A percentile compares a stretch with the other conserved stretches of the same genome.
These are phyloP conservation scores for Acanthosepion lycidas DNA, from an alignment of 2,888 invertebrate genomes.

Conservation along the genomic window DNA sequence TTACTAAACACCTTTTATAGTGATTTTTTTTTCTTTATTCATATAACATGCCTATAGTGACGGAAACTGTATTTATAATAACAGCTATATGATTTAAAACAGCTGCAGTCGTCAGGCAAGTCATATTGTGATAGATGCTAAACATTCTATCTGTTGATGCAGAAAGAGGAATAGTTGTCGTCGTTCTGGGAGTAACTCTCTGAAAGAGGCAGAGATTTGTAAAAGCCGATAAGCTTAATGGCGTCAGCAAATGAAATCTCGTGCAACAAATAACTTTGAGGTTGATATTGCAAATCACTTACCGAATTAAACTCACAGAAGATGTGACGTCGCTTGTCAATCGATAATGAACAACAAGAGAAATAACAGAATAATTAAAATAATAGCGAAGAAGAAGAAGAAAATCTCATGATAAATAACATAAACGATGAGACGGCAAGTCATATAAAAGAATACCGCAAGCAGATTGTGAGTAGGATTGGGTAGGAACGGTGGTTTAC, in stretches of 20 bases:
- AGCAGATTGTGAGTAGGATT: neutral
- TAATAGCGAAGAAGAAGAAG: neutral
- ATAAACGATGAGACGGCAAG: neutral
- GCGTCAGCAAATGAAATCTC: neutral
- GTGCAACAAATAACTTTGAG: neutral
- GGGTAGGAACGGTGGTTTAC: too few relatives aligned
- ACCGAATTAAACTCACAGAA: neutral
- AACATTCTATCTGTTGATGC: too few relatives aligned
- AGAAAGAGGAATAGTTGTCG: neutral
- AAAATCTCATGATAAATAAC: neutral
- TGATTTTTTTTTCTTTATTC: too few relatives aligned
- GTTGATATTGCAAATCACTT: neutral
- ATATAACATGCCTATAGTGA: too few relatives aligned
- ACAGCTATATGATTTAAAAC: too few relatives aligned
- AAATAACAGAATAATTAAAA: neutral
- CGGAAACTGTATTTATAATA: too few relatives aligned
- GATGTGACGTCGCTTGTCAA: neutral
- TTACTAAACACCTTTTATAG: too few relatives aligned
- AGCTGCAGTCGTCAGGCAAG: too few relatives aligned
- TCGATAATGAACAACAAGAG: neutral
- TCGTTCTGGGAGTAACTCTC: neutral
- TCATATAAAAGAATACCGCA: neutral
- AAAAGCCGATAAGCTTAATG: neutral
- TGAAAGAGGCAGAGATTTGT: neutral
- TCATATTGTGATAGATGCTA: too few relatives aligned